Conservation (phyloP, 2,797 vertebrate genomes). For the Chaetodon trifasciatus region DNA sequence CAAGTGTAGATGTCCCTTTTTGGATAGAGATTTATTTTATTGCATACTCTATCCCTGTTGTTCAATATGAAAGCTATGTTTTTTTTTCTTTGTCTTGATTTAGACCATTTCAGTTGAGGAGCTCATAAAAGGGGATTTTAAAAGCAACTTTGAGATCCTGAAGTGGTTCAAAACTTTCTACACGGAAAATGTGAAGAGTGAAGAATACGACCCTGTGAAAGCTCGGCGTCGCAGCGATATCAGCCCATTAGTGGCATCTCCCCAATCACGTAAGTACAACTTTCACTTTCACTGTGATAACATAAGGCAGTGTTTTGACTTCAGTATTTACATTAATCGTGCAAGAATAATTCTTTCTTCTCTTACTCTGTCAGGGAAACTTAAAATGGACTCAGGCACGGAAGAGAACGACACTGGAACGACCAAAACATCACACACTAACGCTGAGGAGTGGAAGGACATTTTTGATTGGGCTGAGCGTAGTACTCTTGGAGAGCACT, state of each 20-base stretch:
- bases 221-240: conserved; percentile 71
- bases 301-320: background rate
- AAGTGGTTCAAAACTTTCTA: conserved; percentile 86
- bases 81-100: conserved; percentile 36
- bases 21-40: no score
- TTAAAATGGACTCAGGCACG: background rate
- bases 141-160: conserved; percentile 73
- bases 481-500: conserved; percentile 73
- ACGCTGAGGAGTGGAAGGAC: conserved; percentile 75
- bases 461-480: conserved; percentile 69
- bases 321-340: conserved; percentile 1
- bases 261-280: conserved; percentile 3
- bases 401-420: conserved; percentile 26
- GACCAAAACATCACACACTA: conserved; percentile 15
- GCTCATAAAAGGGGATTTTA: conserved; percentile 77
- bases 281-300: background rate
- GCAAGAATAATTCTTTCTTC: background rate
- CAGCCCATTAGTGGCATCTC: conserved; percentile 17
- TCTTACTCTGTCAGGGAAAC: conserved; percentile 43
- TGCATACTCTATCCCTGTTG: background rate
- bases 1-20: no score
- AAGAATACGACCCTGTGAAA: conserved; percentile 70
- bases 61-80: background rate
- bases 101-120: conserved; percentile 81
- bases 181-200: conserved; percentile 54